These are phyloP conservation scores for Heliconius melpomene DNA, from an alignment of 1,140 invertebrate species.

Conservation along the genomic window DNA sequence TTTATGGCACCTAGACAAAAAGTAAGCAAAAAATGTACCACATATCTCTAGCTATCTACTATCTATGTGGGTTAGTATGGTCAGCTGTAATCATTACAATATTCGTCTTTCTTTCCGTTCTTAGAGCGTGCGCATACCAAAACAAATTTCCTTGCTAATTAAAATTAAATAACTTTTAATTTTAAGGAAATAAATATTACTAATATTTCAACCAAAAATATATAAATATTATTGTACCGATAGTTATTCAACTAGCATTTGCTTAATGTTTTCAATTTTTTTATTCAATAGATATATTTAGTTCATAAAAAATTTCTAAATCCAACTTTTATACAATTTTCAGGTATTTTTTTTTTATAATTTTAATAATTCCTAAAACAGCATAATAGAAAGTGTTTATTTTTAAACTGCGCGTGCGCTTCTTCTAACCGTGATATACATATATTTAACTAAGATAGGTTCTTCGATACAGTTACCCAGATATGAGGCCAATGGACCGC, in stretches of 20 bases:
- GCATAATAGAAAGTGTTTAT: neutral
- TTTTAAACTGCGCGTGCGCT: neutral
- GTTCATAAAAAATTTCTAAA: too few relatives aligned
- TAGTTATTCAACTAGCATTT: too few relatives aligned
- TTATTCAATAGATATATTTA: too few relatives aligned
- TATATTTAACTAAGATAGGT: constrained; percentile 40
- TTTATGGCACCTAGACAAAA: neutral
- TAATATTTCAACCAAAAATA: too few relatives aligned
- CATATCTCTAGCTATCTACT: neutral
- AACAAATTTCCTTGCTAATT: too few relatives aligned
- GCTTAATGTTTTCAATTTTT: too few relatives aligned
- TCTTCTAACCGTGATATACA: neutral
- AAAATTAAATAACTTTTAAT: too few relatives aligned
- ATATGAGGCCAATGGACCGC: constrained; percentile 40
- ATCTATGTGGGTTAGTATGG: neutral
- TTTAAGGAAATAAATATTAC: too few relatives aligned
- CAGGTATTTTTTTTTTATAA: too few relatives aligned
- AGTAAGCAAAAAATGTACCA: constrained; percentile 1
- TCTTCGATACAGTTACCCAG: constrained; percentile 45
- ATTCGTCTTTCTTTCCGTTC: neutral
- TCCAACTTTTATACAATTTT: too few relatives aligned
- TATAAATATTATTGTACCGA: too few relatives aligned
- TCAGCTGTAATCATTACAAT: neutral
- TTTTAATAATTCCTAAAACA: neutral
- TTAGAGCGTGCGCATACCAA: neutral